Evolutionary conservation across 2,113 vertebrate species (phyloP), one percentile per base, ranked within the genome.

Genomic region (Dermatemys mawii): DNA sequence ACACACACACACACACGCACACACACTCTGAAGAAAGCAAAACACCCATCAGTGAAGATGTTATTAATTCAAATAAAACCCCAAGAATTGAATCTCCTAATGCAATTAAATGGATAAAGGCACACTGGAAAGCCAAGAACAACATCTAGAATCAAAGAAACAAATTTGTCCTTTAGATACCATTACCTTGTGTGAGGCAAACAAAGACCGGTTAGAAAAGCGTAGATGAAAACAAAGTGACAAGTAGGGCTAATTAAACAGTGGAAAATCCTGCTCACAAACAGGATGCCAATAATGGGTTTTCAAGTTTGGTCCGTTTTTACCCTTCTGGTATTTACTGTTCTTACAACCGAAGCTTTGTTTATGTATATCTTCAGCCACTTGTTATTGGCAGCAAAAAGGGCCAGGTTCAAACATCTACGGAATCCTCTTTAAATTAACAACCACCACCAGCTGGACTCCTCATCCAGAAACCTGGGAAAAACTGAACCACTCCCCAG

Each of bases 51-150:
- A 88, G 92, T 80, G 88, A 92, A 57, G 54, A 41, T 92, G 95
- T 95, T 94, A 85, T 92, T 90, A 94, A 93, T 90, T 96, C 81
- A 97, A 96, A 94, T 79, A 96, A 82, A 93, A 86, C 32, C 10
- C 8, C 0, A 50, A 94, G 41, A 76, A 82, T 35, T 85, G 83
- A 82, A 90, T 97, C 89, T 93, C 84, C 79, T 35, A 89, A 78
- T 35, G 27, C 70, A 96, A 93, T 86, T 96, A 96, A 97, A 78
- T 57, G 38, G 49, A 84, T 86, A 46, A 60, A 89, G 63, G 48
- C 50, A 83, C 17, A 21, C 13, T 26, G 50, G 75, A 96, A 91
- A 92, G 73, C 29, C 19, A 83, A 93, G 26, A 32, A 67, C 26
- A 81, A 89, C 44, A 46, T 55, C 50, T 2, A 54, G 79, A 97